A percentile compares a stretch with the other conserved stretches of the same genome.
These are phyloP conservation scores for Herpetotheres cachinnans DNA, from an alignment of 2,113 vertebrate species.

Conservation along the genomic window DNA sequence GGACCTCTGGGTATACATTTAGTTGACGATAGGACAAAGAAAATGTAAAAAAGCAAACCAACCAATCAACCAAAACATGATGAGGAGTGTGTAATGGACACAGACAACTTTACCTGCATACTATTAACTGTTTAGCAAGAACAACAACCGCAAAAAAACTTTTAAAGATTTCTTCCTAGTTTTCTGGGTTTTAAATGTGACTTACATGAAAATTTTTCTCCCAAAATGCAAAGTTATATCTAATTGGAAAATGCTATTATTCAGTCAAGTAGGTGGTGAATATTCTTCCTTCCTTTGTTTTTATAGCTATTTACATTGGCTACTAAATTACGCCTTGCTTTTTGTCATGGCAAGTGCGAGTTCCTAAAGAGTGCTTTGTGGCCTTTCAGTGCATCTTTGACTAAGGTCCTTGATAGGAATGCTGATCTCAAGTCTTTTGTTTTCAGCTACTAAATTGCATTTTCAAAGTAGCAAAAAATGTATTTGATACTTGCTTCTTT, in stretches of 20 bases:
- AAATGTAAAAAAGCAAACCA: background rate
- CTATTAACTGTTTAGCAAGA: background rate
- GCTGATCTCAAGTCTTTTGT: background rate
- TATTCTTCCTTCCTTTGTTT: background rate
- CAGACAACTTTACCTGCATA: background rate
- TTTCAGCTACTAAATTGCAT: background rate
- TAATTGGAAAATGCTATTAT: background rate
- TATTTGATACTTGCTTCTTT: background rate
- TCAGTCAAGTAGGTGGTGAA: background rate
- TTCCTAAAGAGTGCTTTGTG: background rate
- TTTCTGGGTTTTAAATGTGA: background rate
- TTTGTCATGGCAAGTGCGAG: rapidly evolving
- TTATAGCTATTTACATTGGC: background rate
- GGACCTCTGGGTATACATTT: background rate
- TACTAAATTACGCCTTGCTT: background rate
- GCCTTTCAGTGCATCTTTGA: background rate
- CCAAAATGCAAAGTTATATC: background rate
- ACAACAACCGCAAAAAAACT: background rate
- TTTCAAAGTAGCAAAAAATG: background rate
- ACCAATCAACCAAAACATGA: background rate
- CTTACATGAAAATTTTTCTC: background rate
- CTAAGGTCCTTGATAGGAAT: background rate
- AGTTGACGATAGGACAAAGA: background rate
- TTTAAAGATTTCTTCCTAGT: background rate
- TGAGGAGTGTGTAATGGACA: background rate